phyloP scores from a whole-genome alignment of 1,140 invertebrate species.

The Pristionchus pacificus region DNA sequence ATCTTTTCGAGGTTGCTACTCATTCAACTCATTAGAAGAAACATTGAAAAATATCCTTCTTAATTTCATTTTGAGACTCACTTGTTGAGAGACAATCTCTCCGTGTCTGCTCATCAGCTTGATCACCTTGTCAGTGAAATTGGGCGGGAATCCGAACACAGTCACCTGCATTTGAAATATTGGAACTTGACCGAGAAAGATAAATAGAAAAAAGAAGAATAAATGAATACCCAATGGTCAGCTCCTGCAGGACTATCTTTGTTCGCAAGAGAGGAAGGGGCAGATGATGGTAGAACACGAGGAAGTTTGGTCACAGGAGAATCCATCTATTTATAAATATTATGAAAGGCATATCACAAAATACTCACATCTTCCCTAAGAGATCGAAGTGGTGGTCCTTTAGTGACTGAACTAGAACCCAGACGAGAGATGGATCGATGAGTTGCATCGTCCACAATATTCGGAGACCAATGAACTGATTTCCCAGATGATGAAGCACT shows the following conservation, averaged over 20 bases:
- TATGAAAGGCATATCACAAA: background rate
- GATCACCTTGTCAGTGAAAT: constrained; percentile 10
- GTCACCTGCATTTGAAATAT: too few species aligned
- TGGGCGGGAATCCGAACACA: constrained; percentile 17
- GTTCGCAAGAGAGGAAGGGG: background rate
- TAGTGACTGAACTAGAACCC: background rate
- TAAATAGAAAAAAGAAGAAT: too few species aligned
- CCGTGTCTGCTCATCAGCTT: constrained; percentile 11
- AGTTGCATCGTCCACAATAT: background rate
- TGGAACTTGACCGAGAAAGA: too few species aligned
- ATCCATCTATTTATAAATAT: background rate
- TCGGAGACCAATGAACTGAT: constrained; percentile 16
- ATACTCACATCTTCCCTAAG: constrained; percentile 1
- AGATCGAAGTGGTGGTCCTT: constrained; percentile 10
- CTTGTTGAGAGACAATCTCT: constrained; percentile 19
- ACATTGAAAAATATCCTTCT: background rate
- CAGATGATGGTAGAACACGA: background rate
- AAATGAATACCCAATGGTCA: too few species aligned
- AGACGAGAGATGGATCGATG: background rate
- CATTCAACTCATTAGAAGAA: too few species aligned
- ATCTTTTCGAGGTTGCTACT: too few species aligned
- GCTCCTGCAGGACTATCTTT: background rate
- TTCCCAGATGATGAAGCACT: too few species aligned
- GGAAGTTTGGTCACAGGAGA: background rate
- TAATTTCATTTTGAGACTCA: background rate